phyloP scores from a whole-genome alignment of 2,113 vertebrate genomes.

The Pituophis catenifer region DNA sequence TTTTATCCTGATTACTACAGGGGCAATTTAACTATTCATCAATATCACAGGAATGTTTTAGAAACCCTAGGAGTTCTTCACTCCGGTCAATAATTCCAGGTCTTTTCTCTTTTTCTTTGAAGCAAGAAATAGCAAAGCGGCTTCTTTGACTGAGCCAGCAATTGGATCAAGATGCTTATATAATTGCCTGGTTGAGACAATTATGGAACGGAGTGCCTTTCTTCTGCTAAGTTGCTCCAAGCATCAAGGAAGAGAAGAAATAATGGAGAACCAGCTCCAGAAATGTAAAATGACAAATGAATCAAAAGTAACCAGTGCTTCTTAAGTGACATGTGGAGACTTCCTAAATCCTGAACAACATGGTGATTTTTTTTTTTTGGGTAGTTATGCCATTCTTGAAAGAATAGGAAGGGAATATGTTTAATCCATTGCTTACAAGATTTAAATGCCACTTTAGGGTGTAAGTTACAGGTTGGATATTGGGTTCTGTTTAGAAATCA shows the following conservation, averaged over 20 bases:
- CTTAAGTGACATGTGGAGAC: not conserved
- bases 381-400: not conserved
- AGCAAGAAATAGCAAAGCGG: conserved; percentile 18
- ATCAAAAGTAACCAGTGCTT: not conserved
- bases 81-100: conserved; percentile 40
- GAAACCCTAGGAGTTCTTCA: conserved; percentile 49
- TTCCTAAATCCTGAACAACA: not conserved
- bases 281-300: not conserved
- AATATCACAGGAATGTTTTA: conserved; percentile 60
- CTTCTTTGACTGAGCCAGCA: conserved; percentile 40
- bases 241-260: conserved; percentile 45
- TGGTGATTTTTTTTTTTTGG: not conserved
- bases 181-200: conserved; percentile 49
- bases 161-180: conserved; percentile 38
- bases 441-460: not conserved
- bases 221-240: conserved; percentile 30
- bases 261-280: not conserved
- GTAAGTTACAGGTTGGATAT: not conserved
- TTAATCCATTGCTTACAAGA: not conserved
- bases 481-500: not conserved
- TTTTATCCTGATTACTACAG: conserved; percentile 49
- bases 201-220: conserved; percentile 17
- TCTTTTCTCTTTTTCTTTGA: conserved; percentile 34
- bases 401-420: not conserved
- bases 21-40: conserved; percentile 50